Conservation (phyloP, 2,888 invertebrate species). For the Aphidoletes aphidimyza region DNA sequence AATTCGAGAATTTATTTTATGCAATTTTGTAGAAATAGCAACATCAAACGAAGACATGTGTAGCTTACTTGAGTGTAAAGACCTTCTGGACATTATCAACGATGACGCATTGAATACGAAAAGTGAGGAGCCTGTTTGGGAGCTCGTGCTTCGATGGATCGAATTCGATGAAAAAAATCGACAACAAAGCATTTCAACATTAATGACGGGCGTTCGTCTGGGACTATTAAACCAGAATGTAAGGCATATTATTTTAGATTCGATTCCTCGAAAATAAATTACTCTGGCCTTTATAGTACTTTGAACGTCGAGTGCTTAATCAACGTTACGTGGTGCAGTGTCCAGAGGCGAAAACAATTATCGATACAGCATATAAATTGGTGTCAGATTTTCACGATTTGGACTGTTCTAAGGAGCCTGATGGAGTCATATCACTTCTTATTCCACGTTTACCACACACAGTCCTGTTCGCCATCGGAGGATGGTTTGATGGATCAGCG, state of each 20-base stretch:
- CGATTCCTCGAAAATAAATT: background rate
- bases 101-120: slow-evolving; percentile 88
- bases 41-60: slow-evolving; percentile 80
- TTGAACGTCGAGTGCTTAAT: slow-evolving; percentile 88
- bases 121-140: slow-evolving; percentile 89
- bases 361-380: slow-evolving; percentile 91
- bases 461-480: slow-evolving; percentile 85
- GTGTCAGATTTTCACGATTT: slow-evolving; percentile 86
- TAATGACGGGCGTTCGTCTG: slow-evolving; percentile 83
- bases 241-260: slow-evolving; percentile 57
- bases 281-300: slow-evolving; percentile 72
- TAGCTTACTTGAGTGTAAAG: slow-evolving; percentile 75
- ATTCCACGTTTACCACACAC: slow-evolving; percentile 87
- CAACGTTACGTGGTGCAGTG: slow-evolving; percentile 86
- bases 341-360: slow-evolving; percentile 85
- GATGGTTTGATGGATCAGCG: slow-evolving; percentile 74
- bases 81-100: slow-evolving; percentile 80
- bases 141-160: slow-evolving; percentile 87
- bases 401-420: background rate
- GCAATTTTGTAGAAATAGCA: slow-evolving; percentile 80
- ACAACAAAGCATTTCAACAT: slow-evolving; percentile 78
- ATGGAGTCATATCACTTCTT: slow-evolving; percentile 70
- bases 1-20: slow-evolving; percentile 71
- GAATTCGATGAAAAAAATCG: slow-evolving; percentile 79
- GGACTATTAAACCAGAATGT: slow-evolving; percentile 84